Evolutionary conservation across 2,888 invertebrate genomes (phyloP), one percentile per base, ranked within the genome.

Genomic region (Neoaliturus tenellus): DNA sequence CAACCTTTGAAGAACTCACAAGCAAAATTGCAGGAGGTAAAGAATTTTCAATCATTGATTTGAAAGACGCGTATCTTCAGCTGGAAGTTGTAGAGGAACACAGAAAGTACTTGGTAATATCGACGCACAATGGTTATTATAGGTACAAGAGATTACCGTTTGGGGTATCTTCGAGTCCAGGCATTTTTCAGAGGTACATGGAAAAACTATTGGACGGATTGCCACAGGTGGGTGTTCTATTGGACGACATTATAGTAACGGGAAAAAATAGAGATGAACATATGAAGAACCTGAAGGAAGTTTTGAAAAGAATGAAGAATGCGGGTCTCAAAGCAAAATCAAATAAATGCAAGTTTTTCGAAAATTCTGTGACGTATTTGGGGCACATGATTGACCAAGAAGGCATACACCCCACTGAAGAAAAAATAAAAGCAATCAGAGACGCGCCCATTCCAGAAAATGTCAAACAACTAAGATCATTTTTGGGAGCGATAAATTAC

Each of bases 1-100:
- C 71, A 2, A 71, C 39, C 41, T 67, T 67, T 67, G 67, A 6
- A 67, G 67, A 28, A 31, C 31, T 67, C 5, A 67, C 67, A 31
- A 67, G 33, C n/a, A 67, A 67, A 31, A 31, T 67, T 31, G 4
- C 33, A 31, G 31, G 31, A 4, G 67, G 67, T 2, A 67, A 67
- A 33, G 5, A 4, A 1, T 67, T 67, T 17, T 31, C 67, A 1
- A 14, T 67, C 31, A 67, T 67, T 31, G 67, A 67, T 67, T 67
- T 67, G 17, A 10, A 12, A 31, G 67, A 67, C 14, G 67, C 67
- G 12, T 67, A 67, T n/a, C n/a, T 67, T 14, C 31, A 67, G 5
- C 2, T 67, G 28, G 31, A 67, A 67, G 67, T 67, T 31, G 28
- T n/a, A n/a, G 67, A 67, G 14, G 67, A 67, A 12, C 17, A 67